phyloP scores from a whole-genome alignment of 2,888 invertebrate species.

The Eudasyphora cyanicolor region DNA sequence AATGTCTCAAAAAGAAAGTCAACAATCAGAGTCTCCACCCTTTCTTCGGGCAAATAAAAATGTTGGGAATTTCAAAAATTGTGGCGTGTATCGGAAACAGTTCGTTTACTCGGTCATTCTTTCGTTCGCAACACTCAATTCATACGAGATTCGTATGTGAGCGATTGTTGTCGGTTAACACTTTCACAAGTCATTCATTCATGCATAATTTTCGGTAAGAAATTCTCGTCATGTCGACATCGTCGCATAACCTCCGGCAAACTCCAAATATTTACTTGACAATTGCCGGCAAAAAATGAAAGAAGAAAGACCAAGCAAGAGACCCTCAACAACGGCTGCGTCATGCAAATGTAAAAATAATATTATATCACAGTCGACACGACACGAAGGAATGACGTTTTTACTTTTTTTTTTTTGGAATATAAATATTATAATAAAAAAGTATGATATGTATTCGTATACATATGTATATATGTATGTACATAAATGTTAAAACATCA shows the following conservation, averaged over 20 bases:
- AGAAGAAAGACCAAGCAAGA: not conserved
- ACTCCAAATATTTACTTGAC: constrained; percentile 17
- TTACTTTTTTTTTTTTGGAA: not conserved
- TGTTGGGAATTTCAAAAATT: not conserved
- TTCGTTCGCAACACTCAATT: not conserved
- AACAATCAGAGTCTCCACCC: constrained; percentile 1
- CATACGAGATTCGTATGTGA: too few species aligned
- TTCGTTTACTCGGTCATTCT: not conserved
- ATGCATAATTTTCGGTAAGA: not conserved
- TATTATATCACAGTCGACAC: constrained; percentile 2
- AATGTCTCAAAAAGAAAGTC: not conserved
- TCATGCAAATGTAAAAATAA: not conserved
- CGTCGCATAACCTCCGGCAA: not conserved
- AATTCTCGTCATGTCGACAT: constrained; percentile 13
- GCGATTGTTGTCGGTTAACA: not conserved
- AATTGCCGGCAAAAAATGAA: not conserved
- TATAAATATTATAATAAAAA: not conserved
- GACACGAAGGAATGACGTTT: not conserved
- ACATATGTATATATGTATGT: not conserved
- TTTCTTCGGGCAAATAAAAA: not conserved
- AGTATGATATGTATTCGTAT: not conserved
- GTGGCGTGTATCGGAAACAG: not conserved
- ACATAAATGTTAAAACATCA: not conserved
- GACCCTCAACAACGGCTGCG: not conserved
- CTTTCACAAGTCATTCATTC: constrained; percentile 6